Percentiles rank a stretch among this genome's conserved stretches.
Evolutionary conservation across 1,140 invertebrate genomes (phyloP).

Genomic region (Drosophila melanogaster): Release_6_plus_ISO1_MT NT_033777.3:19220501-19221000

Average conservation of each 20-base stretch:
- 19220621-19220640: conserved; percentile 14
- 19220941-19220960: too few species aligned
- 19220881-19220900: background rate
- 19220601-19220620: conserved; percentile 4
- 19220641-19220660: conserved; percentile 42
- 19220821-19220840: too few species aligned
- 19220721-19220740: background rate
- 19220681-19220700: conserved; percentile 40
- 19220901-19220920: background rate
- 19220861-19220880: background rate
- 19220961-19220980: background rate
- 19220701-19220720: conserved; percentile 16
- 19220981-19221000: background rate
- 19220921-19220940: too few species aligned
- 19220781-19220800: too few species aligned
- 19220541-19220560: conserved; percentile 34
- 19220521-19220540: conserved; percentile 1
- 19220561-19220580: conserved; percentile 44
- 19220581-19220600: conserved; percentile 4
- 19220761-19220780: background rate
- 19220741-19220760: background rate
- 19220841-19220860: background rate
- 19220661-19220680: conserved; percentile 35
- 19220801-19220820: too few species aligned
- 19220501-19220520: background rate